Base-by-base conservation (phyloP, 2,888 invertebrate genomes). In the Heliconius aoede region DNA sequence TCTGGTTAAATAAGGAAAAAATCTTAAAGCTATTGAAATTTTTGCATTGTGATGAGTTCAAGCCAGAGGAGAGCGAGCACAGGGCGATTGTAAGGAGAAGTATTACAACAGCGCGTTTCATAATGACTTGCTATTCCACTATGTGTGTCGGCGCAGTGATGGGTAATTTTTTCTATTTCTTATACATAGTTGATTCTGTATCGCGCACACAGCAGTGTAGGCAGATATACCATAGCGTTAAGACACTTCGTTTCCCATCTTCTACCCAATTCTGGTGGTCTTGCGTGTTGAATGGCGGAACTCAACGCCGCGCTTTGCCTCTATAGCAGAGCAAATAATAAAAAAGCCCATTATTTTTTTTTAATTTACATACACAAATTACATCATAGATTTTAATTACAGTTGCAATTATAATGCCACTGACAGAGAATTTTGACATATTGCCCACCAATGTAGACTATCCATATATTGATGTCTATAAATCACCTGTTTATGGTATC, bases 391-490 rank as follows among this genome's bases (percentile, higher is more conserved):
- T 46, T 77, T 73, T 67, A 72, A 79, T 85, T 86, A 77, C 87
- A 95, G 94, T 94, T 80, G 94, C 89, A 78, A 94, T 94, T 78
- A 85, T 94, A 81, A 89, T 93, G 87, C 94, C 94, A 58, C 76
- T 94, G 78, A 90, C 94, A 26, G 94, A 95, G 83, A 88, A 90
- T 80, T 94, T 94, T 80, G 86, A 88, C 40, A 88, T 94, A 79
- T 82, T 94, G 64, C 94, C 94, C 7, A 95, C 94, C n/a, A 94
- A 94, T 80, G 94, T 94, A 18, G 93, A 94, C 80, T 94, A 94
- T 81, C 92, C 92, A 4, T 86, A 82, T 69, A 85, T 95, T 76
- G 88, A 94, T 80, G 93, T 91, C 30, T 90, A 93, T 82, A 86
- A 88, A 80, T 85, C 87, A 28, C 93, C 94, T 11, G 84, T 86